Percentiles rank a stretch among this genome's conserved stretches.
phyloP scores from a whole-genome alignment of 2,113 vertebrate species.

The Aythya baeri region DNA sequence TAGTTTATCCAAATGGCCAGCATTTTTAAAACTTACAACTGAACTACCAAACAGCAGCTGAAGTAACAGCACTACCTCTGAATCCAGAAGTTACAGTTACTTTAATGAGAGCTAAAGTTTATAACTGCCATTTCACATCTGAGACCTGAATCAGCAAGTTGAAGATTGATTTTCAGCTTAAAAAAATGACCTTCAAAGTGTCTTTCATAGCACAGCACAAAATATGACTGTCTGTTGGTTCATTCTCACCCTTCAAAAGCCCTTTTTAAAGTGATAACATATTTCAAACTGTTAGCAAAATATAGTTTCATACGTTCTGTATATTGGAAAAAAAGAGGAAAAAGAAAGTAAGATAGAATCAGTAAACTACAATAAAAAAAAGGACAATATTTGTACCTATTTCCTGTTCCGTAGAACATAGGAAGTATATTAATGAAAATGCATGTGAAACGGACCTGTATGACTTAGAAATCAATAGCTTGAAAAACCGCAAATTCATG shows the following conservation, averaged over 20 bases:
- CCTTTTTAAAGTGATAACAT: background rate
- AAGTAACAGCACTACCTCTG: background rate
- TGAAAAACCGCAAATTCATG: background rate
- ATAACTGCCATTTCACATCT: background rate
- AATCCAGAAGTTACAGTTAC: background rate
- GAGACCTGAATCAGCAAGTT: background rate
- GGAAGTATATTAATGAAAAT: background rate
- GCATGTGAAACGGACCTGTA: background rate
- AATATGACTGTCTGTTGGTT: background rate
- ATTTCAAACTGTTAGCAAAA: conserved; percentile 30
- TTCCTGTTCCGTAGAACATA: background rate
- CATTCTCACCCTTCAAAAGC: conserved; percentile 35
- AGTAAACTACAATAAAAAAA: background rate
- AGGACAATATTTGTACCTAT: background rate
- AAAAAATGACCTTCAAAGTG: background rate
- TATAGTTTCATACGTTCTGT: background rate
- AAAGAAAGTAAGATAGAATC: background rate
- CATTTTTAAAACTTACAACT: background rate
- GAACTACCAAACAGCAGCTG: background rate
- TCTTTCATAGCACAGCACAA: background rate
- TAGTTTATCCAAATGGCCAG: background rate
- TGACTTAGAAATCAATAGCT: background rate
- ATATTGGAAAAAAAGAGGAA: background rate
- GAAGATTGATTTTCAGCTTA: conserved; percentile 19
- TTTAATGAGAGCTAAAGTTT: background rate